Percentiles rank a stretch among this genome's conserved stretches.
Conservation (phyloP, 1,140 invertebrate species). For the Oryctes rhinoceros region DNA sequence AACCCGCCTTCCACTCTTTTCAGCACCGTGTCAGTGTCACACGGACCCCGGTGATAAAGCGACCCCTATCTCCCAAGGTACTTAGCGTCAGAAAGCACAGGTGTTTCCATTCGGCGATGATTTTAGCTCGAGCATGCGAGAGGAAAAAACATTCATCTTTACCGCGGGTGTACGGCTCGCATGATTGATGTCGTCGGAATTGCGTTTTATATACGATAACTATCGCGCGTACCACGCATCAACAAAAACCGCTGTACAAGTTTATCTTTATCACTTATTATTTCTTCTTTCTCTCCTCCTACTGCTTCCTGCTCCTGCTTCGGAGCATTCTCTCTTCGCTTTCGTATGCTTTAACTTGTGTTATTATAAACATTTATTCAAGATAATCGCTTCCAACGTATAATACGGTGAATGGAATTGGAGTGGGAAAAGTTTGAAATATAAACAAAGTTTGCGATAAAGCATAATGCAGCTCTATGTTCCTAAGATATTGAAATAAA, state of each 20-base stretch:
- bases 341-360: not conserved
- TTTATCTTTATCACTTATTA: slow-evolving; percentile 12
- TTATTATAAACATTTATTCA: slow-evolving; percentile 22
- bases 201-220: slow-evolving; percentile 33
- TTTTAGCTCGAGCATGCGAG: slow-evolving; percentile 3
- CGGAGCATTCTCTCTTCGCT: too few species aligned
- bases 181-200: slow-evolving; percentile 43
- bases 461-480: too few species aligned
- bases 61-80: slow-evolving; percentile 22
- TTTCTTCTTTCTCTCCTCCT: slow-evolving; percentile 1
- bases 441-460: too few species aligned
- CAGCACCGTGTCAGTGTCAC: slow-evolving; percentile 21
- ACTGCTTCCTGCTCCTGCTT: not conserved
- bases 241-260: not conserved
- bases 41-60: not conserved
- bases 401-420: too few species aligned
- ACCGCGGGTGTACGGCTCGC: slow-evolving; percentile 4
- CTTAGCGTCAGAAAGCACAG: slow-evolving; percentile 41
- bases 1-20: slow-evolving; percentile 11
- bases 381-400: not conserved
- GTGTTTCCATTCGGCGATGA: slow-evolving; percentile 38
- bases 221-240: slow-evolving; percentile 19
- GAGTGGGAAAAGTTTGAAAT: too few species aligned
- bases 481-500: too few species aligned
- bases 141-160: slow-evolving; percentile 42